These are phyloP conservation scores for Pegoplata infirma DNA, from an alignment of 2,888 invertebrate genomes.

Conservation along the genomic window DNA sequence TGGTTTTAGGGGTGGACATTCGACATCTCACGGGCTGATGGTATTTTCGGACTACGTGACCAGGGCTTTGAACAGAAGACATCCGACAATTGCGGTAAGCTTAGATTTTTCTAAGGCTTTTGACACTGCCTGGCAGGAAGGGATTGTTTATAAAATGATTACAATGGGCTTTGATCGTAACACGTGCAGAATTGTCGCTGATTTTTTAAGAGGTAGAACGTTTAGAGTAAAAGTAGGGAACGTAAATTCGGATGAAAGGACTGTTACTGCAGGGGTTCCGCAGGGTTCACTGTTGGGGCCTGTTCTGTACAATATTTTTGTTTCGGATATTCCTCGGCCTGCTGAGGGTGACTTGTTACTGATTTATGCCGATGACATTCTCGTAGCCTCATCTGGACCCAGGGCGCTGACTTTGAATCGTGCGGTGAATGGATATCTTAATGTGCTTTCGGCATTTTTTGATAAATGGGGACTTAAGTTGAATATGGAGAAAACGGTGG, in stretches of 20 bases:
- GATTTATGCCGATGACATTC: background rate
- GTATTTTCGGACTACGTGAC: background rate
- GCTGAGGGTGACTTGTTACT: background rate
- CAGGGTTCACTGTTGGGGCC: conserved; percentile 1
- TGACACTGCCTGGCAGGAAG: background rate
- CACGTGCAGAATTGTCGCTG: too few relatives aligned
- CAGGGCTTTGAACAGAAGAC: background rate
- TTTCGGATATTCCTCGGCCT: background rate
- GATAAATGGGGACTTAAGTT: background rate
- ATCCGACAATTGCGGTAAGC: conserved; percentile 6
- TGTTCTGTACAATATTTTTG: background rate
- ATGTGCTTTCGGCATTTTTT: too few relatives aligned
- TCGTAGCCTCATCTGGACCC: background rate
- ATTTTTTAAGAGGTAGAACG: too few relatives aligned
- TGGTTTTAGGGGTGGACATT: background rate
- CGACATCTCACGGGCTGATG: conserved; percentile 1
- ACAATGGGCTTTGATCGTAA: background rate
- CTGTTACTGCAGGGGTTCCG: background rate
- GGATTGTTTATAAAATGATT: background rate
- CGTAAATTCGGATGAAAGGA: background rate
- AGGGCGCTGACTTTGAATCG: background rate
- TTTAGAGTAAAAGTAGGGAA: background rate
- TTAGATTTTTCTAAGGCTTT: background rate
- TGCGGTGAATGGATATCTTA: too few relatives aligned
- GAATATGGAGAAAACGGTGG: background rate